A percentile compares a stretch with the other conserved stretches of the same genome.
These are phyloP conservation scores for Alauda arvensis DNA, from an alignment of 2,797 vertebrate genomes.

Conservation along the genomic window DNA sequence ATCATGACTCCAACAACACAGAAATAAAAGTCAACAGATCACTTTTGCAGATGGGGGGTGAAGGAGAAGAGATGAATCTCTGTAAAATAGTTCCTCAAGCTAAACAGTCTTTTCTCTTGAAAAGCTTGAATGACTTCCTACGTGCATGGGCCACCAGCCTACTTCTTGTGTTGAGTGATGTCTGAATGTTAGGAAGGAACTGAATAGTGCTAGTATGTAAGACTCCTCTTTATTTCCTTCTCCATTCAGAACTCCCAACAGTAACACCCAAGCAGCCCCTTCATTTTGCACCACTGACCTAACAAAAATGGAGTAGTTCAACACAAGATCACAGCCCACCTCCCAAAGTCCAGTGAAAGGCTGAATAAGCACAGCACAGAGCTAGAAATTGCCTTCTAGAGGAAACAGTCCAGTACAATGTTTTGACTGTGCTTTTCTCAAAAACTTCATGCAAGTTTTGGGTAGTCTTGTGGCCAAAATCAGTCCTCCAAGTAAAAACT, in stretches of 20 bases:
- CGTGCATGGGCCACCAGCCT: not conserved
- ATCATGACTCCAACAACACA: not conserved
- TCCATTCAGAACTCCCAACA: not conserved
- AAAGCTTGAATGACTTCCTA: not conserved
- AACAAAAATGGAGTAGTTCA: not conserved
- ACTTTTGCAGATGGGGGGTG: not conserved
- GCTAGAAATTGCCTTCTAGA: not conserved
- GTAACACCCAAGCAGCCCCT: not conserved
- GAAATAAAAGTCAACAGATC: not conserved
- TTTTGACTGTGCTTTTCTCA: not conserved
- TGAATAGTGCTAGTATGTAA: not conserved
- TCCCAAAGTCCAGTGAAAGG: not conserved
- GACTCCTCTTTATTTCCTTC: not conserved
- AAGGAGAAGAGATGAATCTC: not conserved
- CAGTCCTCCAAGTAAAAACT: not conserved
- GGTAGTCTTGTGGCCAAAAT: not conserved
- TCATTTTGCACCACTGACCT: not conserved
- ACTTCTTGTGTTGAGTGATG: not conserved
- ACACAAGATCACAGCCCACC: not conserved
- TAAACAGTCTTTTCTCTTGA: not conserved
- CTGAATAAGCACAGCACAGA: accelerated
- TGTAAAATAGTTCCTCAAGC: not conserved
- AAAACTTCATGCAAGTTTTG: not conserved
- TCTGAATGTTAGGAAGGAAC: not conserved
- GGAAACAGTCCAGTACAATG: not conserved